Base-by-base conservation (phyloP, 2,888 invertebrate species). In the Habrosyne pyritoides region DNA sequence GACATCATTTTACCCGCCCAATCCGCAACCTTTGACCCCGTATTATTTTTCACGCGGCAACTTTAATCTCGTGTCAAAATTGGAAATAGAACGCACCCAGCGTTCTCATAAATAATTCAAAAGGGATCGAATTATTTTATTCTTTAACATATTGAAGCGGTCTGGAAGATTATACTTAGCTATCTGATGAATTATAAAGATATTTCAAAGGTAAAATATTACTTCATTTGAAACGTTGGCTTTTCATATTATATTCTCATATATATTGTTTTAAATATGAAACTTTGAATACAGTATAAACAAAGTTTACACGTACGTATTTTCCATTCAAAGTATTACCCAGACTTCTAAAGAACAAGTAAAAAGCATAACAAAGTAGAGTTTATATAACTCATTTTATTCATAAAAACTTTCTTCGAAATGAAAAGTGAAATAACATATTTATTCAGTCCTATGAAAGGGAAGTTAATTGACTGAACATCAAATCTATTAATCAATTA, bases 1-100 rank as follows among this genome's bases (percentile, higher is more conserved):
- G 79, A 80, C 87, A 86, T 86, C 87, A 84, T 73, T 83, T 83
- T 70, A 59, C 74, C 64, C 80, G 77, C 77, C 79, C 73, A 77
- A 75, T 68, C 63, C 61, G 62, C 64, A 63, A 77, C 76, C 77
- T 80, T 73, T 79, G 69, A 67, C 64, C 76, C 70, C 57, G 67
- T 65, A 71, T 82, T 80, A 81, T 85, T 84, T 85, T 81, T 81
- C 75, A 75, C 67, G 66, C 67, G 59, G 68, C 61, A 64, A 69
- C 65, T 57, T 22, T 69, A 70, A 73, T 79, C 73, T 61, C 62
- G 56, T 66, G 72, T 71, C 75, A 69, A 66, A 66, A 57, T 42
- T 63, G 51, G 56, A 63, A 69, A 59, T 64, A 59, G 68, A 59
- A 53, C 61, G 59, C 47, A 58, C 53, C 47, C 12, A 52, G 54